phyloP scores from a whole-genome alignment of 2,797 vertebrate genomes.

The Carapus acus region DNA sequence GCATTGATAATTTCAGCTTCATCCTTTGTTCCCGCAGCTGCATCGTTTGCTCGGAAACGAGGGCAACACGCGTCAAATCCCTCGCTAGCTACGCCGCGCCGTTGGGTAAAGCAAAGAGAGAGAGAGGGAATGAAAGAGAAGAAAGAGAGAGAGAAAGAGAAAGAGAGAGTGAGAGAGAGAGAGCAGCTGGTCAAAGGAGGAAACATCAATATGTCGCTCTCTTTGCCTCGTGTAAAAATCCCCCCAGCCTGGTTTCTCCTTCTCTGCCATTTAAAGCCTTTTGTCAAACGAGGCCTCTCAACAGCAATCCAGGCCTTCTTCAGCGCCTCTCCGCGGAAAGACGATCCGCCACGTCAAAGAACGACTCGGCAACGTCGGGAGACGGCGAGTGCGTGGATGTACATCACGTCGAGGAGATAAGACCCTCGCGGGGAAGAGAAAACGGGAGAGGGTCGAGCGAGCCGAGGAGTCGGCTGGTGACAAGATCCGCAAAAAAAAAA shows the following conservation, averaged over 20 bases:
- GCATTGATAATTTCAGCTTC: slow-evolving; percentile 61
- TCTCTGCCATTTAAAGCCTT: slow-evolving; percentile 60
- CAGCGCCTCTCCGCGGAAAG: slow-evolving; percentile 23
- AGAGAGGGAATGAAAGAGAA: no score
- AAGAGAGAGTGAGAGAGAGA: slow-evolving; percentile 9
- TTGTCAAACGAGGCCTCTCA: slow-evolving; percentile 58
- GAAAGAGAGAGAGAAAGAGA: not conserved
- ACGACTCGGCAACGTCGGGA: slow-evolving; percentile 43
- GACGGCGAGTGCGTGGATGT: slow-evolving; percentile 34
- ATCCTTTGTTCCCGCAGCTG: slow-evolving; percentile 59
- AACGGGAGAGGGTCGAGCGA: slow-evolving; percentile 42
- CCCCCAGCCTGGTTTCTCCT: slow-evolving; percentile 49
- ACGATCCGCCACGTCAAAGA: slow-evolving; percentile 46
- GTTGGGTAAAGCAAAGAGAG: slow-evolving; percentile 3
- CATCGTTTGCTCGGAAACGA: slow-evolving; percentile 53
- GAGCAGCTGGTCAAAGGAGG: slow-evolving; percentile 32
- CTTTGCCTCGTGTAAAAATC: no score
- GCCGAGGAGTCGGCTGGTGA: slow-evolving; percentile 39
- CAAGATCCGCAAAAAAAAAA: slow-evolving; percentile 35
- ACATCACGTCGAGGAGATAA: slow-evolving; percentile 49
- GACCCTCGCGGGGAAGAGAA: slow-evolving; percentile 47
- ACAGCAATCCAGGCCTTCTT: slow-evolving; percentile 44
- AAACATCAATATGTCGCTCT: slow-evolving; percentile 39
- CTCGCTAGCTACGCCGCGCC: slow-evolving; percentile 30
- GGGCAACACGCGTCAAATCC: slow-evolving; percentile 57